Percentiles rank a stretch among this genome's conserved stretches.
Evolutionary conservation across 2,113 vertebrate species (phyloP).

Genomic region (Rafetus swinhoei): DNA sequence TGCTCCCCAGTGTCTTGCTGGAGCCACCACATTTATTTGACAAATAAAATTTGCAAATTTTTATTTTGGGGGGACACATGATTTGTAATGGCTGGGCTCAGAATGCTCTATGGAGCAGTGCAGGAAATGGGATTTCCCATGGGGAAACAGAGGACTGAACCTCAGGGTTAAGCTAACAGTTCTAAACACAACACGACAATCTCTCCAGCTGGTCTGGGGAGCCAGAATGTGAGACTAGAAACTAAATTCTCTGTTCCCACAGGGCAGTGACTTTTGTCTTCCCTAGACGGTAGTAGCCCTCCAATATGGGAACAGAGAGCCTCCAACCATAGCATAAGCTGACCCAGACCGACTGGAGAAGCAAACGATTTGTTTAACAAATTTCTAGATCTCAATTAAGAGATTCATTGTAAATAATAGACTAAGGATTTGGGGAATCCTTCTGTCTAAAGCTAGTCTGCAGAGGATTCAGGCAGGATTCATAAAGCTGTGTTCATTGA

Average conservation of each 20-base stretch:
- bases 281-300: not conserved
- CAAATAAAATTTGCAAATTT: too few species aligned
- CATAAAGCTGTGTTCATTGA: not conserved
- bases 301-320: not conserved
- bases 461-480: not conserved
- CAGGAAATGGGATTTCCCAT: not conserved
- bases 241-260: not conserved
- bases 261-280: not conserved
- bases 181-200: not conserved
- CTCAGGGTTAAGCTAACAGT: not conserved
- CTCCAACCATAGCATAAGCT: not conserved
- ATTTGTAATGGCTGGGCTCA: too few species aligned
- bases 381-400: not conserved
- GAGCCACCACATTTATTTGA: too few species aligned
- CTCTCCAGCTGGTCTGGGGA: not conserved
- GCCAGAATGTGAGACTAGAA: not conserved
- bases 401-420: not conserved
- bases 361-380: not conserved
- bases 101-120: not conserved
- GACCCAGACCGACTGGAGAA: not conserved
- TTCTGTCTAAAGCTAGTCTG: not conserved
- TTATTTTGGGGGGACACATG: too few species aligned
- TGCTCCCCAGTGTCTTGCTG: too few species aligned
- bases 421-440: not conserved
- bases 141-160: not conserved